Evolutionary conservation across 2,113 vertebrate genomes (phyloP).

Genomic region (Hiodon tergisus): DNA sequence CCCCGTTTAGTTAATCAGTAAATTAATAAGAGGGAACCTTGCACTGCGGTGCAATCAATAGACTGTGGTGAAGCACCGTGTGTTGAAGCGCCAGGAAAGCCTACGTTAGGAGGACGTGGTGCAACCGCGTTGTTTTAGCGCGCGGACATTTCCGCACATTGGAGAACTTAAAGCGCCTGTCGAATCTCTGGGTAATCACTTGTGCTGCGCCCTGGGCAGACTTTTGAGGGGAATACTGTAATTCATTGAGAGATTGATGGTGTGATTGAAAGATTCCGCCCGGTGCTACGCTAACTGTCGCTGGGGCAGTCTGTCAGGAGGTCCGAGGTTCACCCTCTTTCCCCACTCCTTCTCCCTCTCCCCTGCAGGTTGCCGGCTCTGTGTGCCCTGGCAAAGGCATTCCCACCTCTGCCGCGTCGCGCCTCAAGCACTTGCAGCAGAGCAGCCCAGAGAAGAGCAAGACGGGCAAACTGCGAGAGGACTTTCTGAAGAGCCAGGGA

Average conservation of each 20-base stretch:
- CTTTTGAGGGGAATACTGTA: no score
- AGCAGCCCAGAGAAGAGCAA: conserved; percentile 83
- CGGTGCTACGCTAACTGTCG: neutral
- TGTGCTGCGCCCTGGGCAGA: no score
- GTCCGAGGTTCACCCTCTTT: neutral
- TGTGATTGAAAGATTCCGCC: no score
- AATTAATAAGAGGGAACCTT: neutral
- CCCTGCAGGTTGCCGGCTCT: conserved; percentile 53
- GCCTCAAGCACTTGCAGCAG: conserved; percentile 82
- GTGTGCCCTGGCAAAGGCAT: conserved; percentile 73
- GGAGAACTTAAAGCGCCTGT: no score
- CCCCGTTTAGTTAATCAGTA: conserved; percentile 2
- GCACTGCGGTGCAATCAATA: neutral
- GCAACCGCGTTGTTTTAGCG: neutral
- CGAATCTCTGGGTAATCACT: no score
- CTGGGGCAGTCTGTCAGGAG: neutral
- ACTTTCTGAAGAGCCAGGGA: conserved; percentile 78
- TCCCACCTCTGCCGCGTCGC: conserved; percentile 68
- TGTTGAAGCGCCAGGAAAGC: neutral
- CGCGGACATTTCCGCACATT: no score
- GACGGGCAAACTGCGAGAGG: conserved; percentile 80
- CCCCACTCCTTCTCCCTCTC: conserved; percentile 12
- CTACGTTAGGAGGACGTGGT: neutral
- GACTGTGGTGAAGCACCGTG: neutral
- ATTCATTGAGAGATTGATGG: no score